Conservation (phyloP, 2,113 vertebrate species). For the Centropus bengalensis region DNA sequence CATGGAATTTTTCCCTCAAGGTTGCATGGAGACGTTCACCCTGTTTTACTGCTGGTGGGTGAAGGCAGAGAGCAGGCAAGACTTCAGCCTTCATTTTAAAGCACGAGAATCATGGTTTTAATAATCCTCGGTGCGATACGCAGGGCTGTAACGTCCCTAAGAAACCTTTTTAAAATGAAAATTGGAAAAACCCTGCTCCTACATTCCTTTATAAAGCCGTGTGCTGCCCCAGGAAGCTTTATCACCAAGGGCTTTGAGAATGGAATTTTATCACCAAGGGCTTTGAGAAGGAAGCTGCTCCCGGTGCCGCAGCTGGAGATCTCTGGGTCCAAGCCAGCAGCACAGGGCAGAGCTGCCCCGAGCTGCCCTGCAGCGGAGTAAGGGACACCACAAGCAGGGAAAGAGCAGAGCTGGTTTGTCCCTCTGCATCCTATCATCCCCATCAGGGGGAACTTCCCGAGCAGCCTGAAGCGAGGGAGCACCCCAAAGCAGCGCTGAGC, state of each 20-base stretch:
- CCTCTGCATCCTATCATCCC: not conserved
- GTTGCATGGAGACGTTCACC: not conserved
- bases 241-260: not conserved
- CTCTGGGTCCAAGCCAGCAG: not conserved
- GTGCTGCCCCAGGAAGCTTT: not conserved
- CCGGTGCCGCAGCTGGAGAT: not conserved
- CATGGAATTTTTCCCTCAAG: not conserved
- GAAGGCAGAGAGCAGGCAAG: not conserved
- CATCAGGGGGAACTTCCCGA: fast-evolving
- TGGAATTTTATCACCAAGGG: not conserved
- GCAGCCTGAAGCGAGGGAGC: not conserved
- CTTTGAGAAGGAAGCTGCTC: not conserved
- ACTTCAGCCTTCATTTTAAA: not conserved
- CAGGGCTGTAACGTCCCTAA: not conserved
- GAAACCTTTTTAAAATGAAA: not conserved
- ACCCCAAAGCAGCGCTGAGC: not conserved
- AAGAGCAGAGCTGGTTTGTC: not conserved
- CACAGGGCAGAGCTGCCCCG: not conserved
- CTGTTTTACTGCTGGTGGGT: not conserved
- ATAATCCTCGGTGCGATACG: not conserved
- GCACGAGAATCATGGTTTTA: not conserved
- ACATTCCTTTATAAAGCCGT: not conserved
- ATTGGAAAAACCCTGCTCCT: not conserved
- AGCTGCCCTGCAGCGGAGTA: fast-evolving
- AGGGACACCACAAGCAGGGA: fast-evolving